These are phyloP conservation scores for Andrena bicolor DNA, from an alignment of 2,888 invertebrate species.

Conservation along the genomic window DNA sequence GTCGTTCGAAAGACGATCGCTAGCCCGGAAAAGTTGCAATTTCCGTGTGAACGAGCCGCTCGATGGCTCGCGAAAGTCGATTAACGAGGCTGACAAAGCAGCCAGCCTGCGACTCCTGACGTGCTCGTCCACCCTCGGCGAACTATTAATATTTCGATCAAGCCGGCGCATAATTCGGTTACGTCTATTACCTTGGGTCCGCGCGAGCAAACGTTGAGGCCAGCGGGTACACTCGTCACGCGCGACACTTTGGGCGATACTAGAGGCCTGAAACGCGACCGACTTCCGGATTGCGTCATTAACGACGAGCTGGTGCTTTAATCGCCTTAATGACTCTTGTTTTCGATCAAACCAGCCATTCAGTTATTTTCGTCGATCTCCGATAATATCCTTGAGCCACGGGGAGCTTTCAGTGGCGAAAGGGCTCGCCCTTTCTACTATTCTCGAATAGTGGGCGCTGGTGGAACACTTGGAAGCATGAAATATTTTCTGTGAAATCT, in stretches of 20 bases:
- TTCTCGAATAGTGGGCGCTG: not conserved
- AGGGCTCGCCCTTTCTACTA: too few species aligned
- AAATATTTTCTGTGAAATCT: not conserved
- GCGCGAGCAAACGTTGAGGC: not conserved
- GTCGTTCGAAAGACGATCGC: constrained; percentile 65
- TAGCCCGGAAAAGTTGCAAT: constrained; percentile 73
- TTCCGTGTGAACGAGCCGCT: constrained; percentile 70
- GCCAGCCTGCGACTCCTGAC: constrained; percentile 68
- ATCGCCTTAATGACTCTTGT: not conserved
- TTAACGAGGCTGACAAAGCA: constrained; percentile 72
- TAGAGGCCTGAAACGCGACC: too few species aligned
- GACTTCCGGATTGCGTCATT: constrained; percentile 15
- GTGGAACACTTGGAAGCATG: not conserved
- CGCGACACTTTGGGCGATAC: not conserved
- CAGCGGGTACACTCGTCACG: not conserved
- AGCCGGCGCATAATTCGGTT: constrained; percentile 64
- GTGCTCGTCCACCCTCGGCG: constrained; percentile 58
- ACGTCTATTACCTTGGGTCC: constrained; percentile 52
- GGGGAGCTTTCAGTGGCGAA: not conserved
- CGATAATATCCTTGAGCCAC: not conserved
- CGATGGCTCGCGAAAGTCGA: constrained; percentile 74
- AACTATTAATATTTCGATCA: constrained; percentile 74
- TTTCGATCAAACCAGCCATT: not conserved
- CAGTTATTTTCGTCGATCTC: not conserved
- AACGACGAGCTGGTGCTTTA: not conserved